Evolutionary conservation across 2,888 invertebrate species (phyloP).

Genomic region (Eilema sororculum): DNA sequence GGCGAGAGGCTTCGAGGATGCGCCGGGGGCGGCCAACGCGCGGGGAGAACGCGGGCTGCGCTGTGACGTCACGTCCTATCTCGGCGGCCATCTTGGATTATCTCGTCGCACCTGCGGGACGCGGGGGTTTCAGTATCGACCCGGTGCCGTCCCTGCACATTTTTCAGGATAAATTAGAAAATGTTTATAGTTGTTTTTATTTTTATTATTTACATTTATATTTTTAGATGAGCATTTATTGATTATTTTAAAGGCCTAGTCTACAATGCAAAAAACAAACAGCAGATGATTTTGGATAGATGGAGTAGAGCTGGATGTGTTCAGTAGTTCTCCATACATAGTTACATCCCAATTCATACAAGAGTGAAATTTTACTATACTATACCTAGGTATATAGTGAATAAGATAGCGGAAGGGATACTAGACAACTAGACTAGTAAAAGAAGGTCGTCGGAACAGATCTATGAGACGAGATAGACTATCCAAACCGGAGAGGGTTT

Average conservation of each 20-base stretch:
- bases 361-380: neutral
- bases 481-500: neutral
- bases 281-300: neutral
- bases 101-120: constrained; percentile 87
- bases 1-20: constrained; percentile 84
- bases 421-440: neutral
- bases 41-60: constrained; percentile 69
- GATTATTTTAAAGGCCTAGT: neutral
- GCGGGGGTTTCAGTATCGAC: constrained; percentile 79
- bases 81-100: constrained; percentile 88
- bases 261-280: neutral
- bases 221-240: neutral
- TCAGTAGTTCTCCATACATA: neutral
- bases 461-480: neutral
- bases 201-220: neutral
- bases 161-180: constrained; percentile 78
- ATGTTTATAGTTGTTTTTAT: constrained; percentile 55
- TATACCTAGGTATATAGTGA: neutral
- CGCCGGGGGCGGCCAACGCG: constrained; percentile 68
- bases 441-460: neutral
- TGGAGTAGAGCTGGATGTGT: neutral
- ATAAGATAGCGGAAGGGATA: neutral
- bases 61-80: constrained; percentile 88
- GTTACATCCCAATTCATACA: neutral
- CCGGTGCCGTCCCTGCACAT: constrained; percentile 77